Evolutionary conservation across 2,888 invertebrate species (phyloP).

Genomic region (Aricia artaxerxes): DNA sequence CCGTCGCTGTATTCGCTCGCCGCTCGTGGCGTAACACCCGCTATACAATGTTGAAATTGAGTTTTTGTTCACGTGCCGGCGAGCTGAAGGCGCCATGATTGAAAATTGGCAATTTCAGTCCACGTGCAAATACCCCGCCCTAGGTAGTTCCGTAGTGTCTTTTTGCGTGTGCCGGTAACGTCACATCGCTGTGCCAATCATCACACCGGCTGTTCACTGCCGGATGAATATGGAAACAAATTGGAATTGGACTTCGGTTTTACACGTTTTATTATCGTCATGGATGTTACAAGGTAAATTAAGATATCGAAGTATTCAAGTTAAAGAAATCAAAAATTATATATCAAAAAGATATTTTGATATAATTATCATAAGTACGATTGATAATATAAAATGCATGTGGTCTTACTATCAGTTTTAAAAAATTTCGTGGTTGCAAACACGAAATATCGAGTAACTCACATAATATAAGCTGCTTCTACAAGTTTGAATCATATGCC

Average conservation of each 20-base stretch:
- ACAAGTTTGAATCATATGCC: too few relatives aligned
- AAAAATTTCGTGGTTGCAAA: too few relatives aligned
- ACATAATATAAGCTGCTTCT: too few relatives aligned
- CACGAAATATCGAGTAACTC: too few relatives aligned
- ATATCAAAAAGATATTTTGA: too few relatives aligned
- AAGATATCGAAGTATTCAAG: too few relatives aligned
- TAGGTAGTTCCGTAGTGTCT: neutral
- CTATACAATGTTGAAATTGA: slow-evolving; percentile 8
- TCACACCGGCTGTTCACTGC: neutral
- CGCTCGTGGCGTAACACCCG: neutral
- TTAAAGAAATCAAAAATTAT: too few relatives aligned
- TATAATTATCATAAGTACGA: too few relatives aligned
- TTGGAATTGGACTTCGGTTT: neutral
- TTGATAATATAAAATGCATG: too few relatives aligned
- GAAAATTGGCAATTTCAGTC: slow-evolving; percentile 11
- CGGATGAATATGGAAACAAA: slow-evolving; percentile 2
- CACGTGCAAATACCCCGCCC: neutral
- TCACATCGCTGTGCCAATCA: slow-evolving; percentile 6
- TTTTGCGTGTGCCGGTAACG: neutral
- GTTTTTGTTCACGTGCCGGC: slow-evolving; percentile 16
- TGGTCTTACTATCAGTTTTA: too few relatives aligned
- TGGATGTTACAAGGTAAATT: neutral
- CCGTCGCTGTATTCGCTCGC: neutral
- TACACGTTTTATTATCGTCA: neutral
- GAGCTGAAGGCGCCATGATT: slow-evolving; percentile 4